A percentile compares a stretch with the other conserved stretches of the same genome.
Conservation (phyloP, 2,888 invertebrate genomes). For the Dorcus hopei region DNA sequence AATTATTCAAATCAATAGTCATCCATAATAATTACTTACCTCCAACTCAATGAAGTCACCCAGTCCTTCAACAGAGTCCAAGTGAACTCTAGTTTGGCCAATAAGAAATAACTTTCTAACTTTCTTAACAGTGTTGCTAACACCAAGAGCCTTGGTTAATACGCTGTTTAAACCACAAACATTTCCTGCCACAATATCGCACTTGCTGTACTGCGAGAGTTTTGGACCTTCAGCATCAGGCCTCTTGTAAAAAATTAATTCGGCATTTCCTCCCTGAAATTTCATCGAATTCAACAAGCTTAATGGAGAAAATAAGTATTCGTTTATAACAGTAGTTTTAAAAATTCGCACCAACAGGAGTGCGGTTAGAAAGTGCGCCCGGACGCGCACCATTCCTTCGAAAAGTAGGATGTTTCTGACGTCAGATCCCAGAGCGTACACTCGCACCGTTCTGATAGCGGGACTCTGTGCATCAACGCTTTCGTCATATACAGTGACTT, state of each 20-base stretch:
- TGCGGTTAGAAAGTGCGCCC: too few relatives aligned
- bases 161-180: slow-evolving; percentile 52
- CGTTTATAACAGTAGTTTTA: neutral
- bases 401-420: too few relatives aligned
- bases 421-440: too few relatives aligned
- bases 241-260: slow-evolving; percentile 78
- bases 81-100: slow-evolving; percentile 81
- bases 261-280: slow-evolving; percentile 55
- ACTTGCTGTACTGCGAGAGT: slow-evolving; percentile 66
- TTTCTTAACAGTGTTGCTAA: slow-evolving; percentile 73
- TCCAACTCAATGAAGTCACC: slow-evolving; percentile 85
- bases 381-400: too few relatives aligned
- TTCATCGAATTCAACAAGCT: neutral
- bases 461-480: too few relatives aligned
- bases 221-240: slow-evolving; percentile 79
- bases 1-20: slow-evolving; percentile 3
- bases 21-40: slow-evolving; percentile 49
- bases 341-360: neutral
- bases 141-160: slow-evolving; percentile 64
- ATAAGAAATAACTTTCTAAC: slow-evolving; percentile 72
- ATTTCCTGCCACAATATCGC: slow-evolving; percentile 53
- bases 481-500: too few relatives aligned
- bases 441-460: too few relatives aligned
- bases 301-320: neutral
- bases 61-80: slow-evolving; percentile 77